These are phyloP conservation scores for Chlorops oryzae DNA, from an alignment of 1,140 invertebrate species.

Conservation along the genomic window DNA sequence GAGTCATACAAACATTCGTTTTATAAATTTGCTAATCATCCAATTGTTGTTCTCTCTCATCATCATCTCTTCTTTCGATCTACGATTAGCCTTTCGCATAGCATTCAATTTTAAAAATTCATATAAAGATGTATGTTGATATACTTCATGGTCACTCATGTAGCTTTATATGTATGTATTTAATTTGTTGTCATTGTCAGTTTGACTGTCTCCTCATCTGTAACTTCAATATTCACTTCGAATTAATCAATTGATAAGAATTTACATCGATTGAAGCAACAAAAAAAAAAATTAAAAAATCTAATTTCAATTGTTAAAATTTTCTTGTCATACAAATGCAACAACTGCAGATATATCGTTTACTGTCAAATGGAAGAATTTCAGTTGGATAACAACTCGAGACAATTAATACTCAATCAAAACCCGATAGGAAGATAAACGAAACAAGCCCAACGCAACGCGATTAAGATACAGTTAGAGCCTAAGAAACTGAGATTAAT, in stretches of 20 bases:
- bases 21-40: background rate
- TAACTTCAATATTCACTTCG: no score
- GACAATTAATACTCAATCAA: slow-evolving; percentile 46
- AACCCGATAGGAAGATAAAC: slow-evolving; percentile 22
- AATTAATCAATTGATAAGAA: no score
- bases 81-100: background rate
- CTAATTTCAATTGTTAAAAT: background rate
- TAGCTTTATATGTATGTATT: no score
- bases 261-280: background rate
- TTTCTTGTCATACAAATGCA: no score
- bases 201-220: no score
- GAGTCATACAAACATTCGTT: background rate
- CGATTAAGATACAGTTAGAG: background rate
- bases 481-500: background rate
- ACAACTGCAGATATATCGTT: slow-evolving; percentile 65
- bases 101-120: no score
- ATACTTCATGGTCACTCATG: no score
- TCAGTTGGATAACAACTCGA: slow-evolving; percentile 56
- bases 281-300: background rate
- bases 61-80: background rate
- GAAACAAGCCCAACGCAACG: background rate
- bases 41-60: background rate
- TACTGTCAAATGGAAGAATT: slow-evolving; percentile 72
- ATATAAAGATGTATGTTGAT: no score
- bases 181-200: no score